phyloP scores from a whole-genome alignment of 1,140 invertebrate genomes.

The Magallana ariakensis region DNA sequence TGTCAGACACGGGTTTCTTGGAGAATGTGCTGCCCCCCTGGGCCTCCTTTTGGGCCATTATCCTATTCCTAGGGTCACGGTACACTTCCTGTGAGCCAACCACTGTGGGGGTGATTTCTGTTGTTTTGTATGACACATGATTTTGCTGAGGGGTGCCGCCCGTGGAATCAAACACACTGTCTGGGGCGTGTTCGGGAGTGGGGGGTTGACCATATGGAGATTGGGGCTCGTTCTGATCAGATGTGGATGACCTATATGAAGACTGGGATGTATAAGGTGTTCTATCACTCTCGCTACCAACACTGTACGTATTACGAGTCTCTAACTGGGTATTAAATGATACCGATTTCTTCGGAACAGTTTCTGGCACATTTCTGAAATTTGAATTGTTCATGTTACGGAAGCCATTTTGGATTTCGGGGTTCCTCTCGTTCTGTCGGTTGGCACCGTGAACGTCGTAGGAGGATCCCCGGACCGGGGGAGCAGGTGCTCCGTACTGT shows the following conservation, averaged over 20 bases:
- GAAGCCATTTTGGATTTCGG: slow-evolving; percentile 38
- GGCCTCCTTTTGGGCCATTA: slow-evolving; percentile 76
- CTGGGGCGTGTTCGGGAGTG: slow-evolving; percentile 30
- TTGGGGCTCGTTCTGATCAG: slow-evolving; percentile 49
- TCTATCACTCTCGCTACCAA: slow-evolving; percentile 43
- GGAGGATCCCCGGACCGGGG: slow-evolving; percentile 71
- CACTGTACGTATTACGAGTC: slow-evolving; percentile 67
- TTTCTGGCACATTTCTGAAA: slow-evolving; percentile 34
- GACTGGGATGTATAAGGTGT: slow-evolving; percentile 58
- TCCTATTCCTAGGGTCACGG: slow-evolving; percentile 79
- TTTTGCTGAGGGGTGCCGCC: slow-evolving; percentile 49
- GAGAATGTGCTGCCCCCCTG: slow-evolving; percentile 44
- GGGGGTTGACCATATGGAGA: slow-evolving; percentile 29
- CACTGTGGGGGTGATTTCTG: slow-evolving; percentile 73
- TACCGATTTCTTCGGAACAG: slow-evolving; percentile 75
- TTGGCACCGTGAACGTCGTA: slow-evolving; percentile 61
- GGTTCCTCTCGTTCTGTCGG: slow-evolving; percentile 38
- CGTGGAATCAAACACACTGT: slow-evolving; percentile 47
- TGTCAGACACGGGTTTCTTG: slow-evolving; percentile 64
- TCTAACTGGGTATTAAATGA: slow-evolving; percentile 77
- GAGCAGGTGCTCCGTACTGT: slow-evolving; percentile 66
- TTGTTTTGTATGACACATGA: slow-evolving; percentile 60
- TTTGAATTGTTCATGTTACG: slow-evolving; percentile 41
- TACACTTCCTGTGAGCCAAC: slow-evolving; percentile 81
- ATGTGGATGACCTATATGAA: slow-evolving; percentile 60